phyloP scores from a whole-genome alignment of 2,113 vertebrate species.

The Bagarius yarrelli region DNA sequence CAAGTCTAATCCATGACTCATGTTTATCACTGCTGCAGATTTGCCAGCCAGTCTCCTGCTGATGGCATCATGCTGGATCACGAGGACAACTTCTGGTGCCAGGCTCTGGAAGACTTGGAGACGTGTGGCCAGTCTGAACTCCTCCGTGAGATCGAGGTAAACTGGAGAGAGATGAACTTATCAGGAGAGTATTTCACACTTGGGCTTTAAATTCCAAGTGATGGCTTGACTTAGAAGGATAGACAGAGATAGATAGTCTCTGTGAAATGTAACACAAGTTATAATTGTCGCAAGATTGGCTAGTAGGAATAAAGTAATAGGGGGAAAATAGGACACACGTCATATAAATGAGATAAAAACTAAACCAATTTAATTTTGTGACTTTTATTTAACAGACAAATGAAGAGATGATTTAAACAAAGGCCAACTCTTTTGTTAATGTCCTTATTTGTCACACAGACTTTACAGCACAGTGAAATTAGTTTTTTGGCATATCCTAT shows the following conservation, averaged over 20 bases:
- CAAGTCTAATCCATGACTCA: conserved; percentile 13
- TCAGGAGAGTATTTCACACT: not conserved
- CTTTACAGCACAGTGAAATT: too few species aligned
- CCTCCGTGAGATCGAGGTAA: conserved; percentile 96
- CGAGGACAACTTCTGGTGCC: conserved; percentile 94
- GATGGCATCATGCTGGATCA: conserved; percentile 82
- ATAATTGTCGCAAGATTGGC: not conserved
- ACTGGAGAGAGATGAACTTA: not conserved
- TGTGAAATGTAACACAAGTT: not conserved
- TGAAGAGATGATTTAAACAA: too few species aligned
- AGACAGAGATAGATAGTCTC: not conserved
- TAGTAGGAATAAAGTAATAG: not conserved
- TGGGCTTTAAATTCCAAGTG: not conserved
- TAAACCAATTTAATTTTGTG: too few species aligned
- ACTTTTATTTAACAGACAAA: too few species aligned
- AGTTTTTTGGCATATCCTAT: too few species aligned
- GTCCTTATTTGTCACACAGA: too few species aligned
- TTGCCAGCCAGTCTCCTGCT: conserved; percentile 78
- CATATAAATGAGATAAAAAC: too few species aligned
- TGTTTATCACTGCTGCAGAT: conserved; percentile 75
- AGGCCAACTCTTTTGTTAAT: too few species aligned
- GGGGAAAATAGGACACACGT: not conserved
- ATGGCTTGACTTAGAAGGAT: conserved; percentile 2
- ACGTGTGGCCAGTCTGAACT: conserved; percentile 96
- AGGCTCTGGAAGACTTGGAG: conserved; percentile 96